phyloP scores from a whole-genome alignment of 2,888 invertebrate genomes.

The Lissonota sp. region DNA sequence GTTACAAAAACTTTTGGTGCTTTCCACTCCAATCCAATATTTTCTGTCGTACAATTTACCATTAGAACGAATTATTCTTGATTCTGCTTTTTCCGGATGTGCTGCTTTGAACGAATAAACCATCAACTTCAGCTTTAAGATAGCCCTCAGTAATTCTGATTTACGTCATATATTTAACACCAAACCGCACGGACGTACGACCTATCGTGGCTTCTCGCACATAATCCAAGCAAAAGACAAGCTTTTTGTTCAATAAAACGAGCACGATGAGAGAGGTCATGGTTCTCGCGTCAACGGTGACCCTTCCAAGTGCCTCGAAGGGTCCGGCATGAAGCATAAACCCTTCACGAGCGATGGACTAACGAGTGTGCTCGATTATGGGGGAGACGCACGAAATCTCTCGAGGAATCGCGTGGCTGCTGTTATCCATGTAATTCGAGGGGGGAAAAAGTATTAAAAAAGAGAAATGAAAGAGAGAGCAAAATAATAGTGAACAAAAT shows the following conservation, averaged over 20 bases:
- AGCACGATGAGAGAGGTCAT: constrained; percentile 46
- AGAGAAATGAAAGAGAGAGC: too few species aligned
- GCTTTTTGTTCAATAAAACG: constrained; percentile 20
- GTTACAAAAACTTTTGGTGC: too few species aligned
- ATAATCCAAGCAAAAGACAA: neutral
- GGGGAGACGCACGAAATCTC: neutral
- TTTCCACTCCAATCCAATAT: too few species aligned
- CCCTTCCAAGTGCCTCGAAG: neutral
- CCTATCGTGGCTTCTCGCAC: neutral
- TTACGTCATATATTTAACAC: neutral
- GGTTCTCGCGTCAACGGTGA: constrained; percentile 35
- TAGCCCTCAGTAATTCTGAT: neutral
- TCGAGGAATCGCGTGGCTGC: neutral
- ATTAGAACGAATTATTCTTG: too few species aligned
- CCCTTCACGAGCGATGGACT: constrained; percentile 27
- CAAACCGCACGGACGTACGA: too few species aligned
- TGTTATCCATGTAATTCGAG: neutral
- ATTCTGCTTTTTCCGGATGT: too few species aligned
- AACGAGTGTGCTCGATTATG: constrained; percentile 35
- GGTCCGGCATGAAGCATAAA: constrained; percentile 24
- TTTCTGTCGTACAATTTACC: too few species aligned
- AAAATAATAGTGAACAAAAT: too few species aligned
- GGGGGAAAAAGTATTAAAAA: too few species aligned
- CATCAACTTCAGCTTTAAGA: neutral
- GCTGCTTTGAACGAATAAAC: too few species aligned